These are phyloP conservation scores for Phortica okadai DNA, from an alignment of 2,888 invertebrate genomes.

Conservation along the genomic window DNA sequence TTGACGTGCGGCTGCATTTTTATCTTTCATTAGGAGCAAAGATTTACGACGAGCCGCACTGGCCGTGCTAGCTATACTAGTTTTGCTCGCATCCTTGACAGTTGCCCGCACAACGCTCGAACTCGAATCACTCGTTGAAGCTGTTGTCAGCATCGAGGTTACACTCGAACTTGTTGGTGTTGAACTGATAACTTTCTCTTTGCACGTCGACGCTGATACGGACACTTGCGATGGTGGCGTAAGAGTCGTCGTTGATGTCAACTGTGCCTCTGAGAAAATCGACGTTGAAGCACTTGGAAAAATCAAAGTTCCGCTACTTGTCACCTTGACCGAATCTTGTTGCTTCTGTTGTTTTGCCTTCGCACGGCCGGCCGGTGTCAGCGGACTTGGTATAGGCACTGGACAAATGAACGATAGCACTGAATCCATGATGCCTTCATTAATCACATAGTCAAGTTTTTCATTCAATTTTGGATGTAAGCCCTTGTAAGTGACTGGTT, in stretches of 20 bases:
- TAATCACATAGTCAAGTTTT: constrained; percentile 80
- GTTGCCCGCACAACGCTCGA: constrained; percentile 54
- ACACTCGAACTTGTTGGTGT: background rate
- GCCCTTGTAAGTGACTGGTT: constrained; percentile 37
- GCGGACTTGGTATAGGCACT: constrained; percentile 58
- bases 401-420: constrained; percentile 85
- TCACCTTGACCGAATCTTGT: background rate
- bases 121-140: constrained; percentile 10
- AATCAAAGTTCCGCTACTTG: background rate
- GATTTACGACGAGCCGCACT: constrained; percentile 55
- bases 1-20: constrained; percentile 49
- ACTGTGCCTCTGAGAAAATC: background rate
- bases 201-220: background rate
- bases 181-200: background rate
- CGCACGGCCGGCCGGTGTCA: constrained; percentile 28
- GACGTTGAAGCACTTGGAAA: background rate
- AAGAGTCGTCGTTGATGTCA: background rate
- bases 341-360: constrained; percentile 10
- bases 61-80: constrained; percentile 21
- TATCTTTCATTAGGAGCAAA: constrained; percentile 56
- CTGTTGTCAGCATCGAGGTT: constrained; percentile 21
- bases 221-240: background rate
- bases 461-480: constrained; percentile 71
- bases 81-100: constrained; percentile 54
- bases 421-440: constrained; percentile 89